Base-by-base conservation (phyloP, 2,888 invertebrate species). In the Deilephila porcellus region DNA sequence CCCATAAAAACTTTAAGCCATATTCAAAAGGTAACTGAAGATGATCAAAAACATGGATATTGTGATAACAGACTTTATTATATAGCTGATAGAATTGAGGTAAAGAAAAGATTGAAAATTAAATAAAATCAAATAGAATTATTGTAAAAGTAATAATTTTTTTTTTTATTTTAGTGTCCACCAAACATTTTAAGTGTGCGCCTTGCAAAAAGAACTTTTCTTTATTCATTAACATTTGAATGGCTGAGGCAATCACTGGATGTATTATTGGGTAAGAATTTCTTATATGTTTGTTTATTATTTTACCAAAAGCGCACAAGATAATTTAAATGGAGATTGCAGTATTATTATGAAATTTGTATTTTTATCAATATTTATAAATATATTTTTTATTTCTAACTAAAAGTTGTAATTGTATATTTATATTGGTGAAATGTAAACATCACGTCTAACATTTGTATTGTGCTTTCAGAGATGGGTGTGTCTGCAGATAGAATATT, bases 1-100 rank as follows among this genome's bases (percentile, higher is more conserved):
- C 90, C 95, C 1, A 53, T 89, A 3, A 88, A 81, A 77, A 88
- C 88, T 71, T 86, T 95, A 76, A 45, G 86, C 17, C 86, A 87
- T 77, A 86, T 95, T 74, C 86, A 85, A 72, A 89, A 86, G 81
- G 83, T 82, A 32, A 92, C 90, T 53, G 82, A 88, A 82, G 85
- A 87, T 71, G 96, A 96, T 86, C 79, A 86, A 8, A 80, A 79
- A 4, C 80, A 86, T 71, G 87, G 95, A 1, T 90, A 88, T 74
- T 92, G 92, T 76, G 84, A 86, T 73, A 96, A 96, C 84, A 94
- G 96, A 72, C 86, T 96, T n/a, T 96, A 96, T 81, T 96, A 94
- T 80, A 90, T 96, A 75, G 91, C 96, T 74, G 88, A 94, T 34
- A 86, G 86, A 63, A 83, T 96, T 20, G 86, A 95, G 81, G 93